Evolutionary conservation across 2,113 vertebrate genomes (phyloP).

Genomic region (Chloebia gouldiae): DNA sequence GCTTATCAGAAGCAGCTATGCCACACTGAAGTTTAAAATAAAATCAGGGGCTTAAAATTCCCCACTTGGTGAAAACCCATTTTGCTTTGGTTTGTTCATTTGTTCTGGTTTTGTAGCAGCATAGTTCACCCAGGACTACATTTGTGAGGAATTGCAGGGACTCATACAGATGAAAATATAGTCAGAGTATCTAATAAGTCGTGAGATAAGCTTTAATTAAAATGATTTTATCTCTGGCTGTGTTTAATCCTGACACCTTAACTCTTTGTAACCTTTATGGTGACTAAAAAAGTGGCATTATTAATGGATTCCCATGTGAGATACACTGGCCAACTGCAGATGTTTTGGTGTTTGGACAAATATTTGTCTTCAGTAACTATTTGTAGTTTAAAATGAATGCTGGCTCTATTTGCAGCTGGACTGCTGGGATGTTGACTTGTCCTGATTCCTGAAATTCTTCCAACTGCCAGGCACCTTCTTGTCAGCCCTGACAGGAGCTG

Average conservation of each 20-base stretch:
- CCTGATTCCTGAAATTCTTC: neutral
- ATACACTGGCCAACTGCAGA: neutral
- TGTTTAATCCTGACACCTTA: neutral
- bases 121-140: neutral
- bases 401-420: neutral
- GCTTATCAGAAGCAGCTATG: neutral
- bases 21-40: neutral
- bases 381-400: neutral
- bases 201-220: constrained; percentile 22
- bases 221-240: constrained; percentile 19
- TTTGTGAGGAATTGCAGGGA: neutral
- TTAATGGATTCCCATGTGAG: neutral
- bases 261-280: neutral
- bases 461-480: neutral
- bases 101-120: neutral
- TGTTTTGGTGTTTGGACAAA: neutral
- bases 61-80: neutral
- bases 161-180: neutral
- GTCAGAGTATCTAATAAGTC: neutral
- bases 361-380: neutral
- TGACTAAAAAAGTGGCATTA: neutral
- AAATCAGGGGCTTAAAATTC: neutral
- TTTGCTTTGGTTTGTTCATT: neutral
- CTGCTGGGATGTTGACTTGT: neutral
- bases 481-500: neutral